Evolutionary conservation across 2,113 vertebrate genomes (phyloP).

Genomic region (Phyllostomus discolor): DNA sequence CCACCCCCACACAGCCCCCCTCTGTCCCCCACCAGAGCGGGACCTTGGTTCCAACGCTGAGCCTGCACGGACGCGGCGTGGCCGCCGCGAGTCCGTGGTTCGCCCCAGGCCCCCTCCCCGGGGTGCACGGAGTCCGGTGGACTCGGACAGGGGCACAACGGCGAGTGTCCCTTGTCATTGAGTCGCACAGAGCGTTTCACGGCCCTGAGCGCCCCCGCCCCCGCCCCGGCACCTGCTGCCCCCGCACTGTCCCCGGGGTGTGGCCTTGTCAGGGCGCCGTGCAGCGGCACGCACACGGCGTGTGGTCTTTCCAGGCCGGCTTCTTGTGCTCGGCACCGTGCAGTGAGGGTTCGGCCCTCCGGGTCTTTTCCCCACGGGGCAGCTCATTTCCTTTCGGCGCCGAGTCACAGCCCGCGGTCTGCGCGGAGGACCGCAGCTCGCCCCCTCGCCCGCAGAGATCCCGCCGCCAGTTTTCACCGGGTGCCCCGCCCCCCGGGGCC

Average conservation of each 20-base stretch:
- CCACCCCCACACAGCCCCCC: too few relatives aligned
- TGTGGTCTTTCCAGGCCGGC: background rate
- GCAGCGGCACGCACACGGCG: fast-evolving
- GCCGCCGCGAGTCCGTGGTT: too few relatives aligned
- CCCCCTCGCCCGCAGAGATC: background rate
- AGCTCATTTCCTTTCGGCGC: background rate
- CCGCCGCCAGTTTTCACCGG: fast-evolving
- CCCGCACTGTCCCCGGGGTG: background rate
- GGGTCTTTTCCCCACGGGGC: background rate
- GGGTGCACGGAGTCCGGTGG: background rate
- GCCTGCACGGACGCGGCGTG: too few relatives aligned
- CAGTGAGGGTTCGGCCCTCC: background rate
- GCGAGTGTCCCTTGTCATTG: fast-evolving
- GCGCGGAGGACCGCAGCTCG: background rate
- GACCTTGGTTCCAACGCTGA: too few relatives aligned
- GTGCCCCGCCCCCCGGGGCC: too few relatives aligned
- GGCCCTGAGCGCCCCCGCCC: background rate
- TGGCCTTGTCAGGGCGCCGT: background rate
- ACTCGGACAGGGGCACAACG: background rate
- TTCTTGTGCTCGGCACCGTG: background rate
- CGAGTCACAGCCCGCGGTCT: fast-evolving
- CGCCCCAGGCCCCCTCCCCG: too few relatives aligned
- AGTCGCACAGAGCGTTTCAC: background rate
- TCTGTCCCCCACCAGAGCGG: too few relatives aligned
- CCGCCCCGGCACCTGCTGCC: background rate